phyloP scores from a whole-genome alignment of 2,797 vertebrate genomes.

The Carapus acus region DNA sequence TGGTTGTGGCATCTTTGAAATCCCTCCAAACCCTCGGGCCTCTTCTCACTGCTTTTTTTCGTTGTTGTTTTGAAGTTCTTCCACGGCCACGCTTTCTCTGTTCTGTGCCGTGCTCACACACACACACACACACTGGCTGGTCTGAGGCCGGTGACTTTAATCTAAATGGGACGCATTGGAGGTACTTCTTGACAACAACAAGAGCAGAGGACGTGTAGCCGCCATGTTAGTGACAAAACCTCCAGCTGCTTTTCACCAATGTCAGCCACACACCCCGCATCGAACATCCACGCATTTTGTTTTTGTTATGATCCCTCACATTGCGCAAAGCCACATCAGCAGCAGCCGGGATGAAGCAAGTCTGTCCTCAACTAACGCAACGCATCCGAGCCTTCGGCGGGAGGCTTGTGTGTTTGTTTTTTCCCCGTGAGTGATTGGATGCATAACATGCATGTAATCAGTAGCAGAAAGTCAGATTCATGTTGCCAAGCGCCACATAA shows the following conservation, averaged over 20 bases:
- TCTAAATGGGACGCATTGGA: no score
- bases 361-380: conserved; percentile 56
- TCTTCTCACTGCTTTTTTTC: conserved; percentile 55
- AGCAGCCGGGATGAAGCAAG: conserved; percentile 55
- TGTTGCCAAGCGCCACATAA: conserved; percentile 47
- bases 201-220: no score
- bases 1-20: conserved; percentile 57
- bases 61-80: conserved; percentile 67
- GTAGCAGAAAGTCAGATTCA: conserved; percentile 48
- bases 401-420: conserved; percentile 45
- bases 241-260: no score
- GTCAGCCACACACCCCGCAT: no score
- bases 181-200: no score
- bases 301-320: no score
- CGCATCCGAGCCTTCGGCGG: conserved; percentile 54
- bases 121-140: no score
- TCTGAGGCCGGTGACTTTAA: no score
- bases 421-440: conserved; percentile 59
- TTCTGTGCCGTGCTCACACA: no score
- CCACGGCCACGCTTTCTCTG: conserved; percentile 49
- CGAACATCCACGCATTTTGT: no score
- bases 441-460: conserved; percentile 66
- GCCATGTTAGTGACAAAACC: no score
- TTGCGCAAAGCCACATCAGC: no score
- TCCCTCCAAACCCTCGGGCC: conserved; percentile 31